Evolutionary conservation across 1,140 invertebrate genomes (phyloP).

Genomic region (Maconellicoccus hirsutus): DNA sequence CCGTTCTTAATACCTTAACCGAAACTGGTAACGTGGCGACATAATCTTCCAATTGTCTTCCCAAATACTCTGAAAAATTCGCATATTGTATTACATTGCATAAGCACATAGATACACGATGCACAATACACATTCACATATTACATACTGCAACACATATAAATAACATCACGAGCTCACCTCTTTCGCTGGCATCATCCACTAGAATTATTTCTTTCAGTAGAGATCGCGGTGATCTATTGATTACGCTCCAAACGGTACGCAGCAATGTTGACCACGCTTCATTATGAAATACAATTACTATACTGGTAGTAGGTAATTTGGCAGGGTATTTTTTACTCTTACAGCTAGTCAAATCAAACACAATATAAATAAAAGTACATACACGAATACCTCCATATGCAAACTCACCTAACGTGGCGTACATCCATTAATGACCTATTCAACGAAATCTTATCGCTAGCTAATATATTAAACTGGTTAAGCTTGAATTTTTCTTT

Average conservation of each 20-base stretch:
- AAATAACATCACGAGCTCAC: constrained; percentile 37
- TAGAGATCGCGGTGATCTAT: constrained; percentile 72
- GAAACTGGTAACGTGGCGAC: constrained; percentile 70
- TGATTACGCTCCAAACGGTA: constrained; percentile 94
- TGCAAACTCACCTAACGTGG: constrained; percentile 62
- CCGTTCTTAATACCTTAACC: constrained; percentile 72
- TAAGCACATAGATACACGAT: neutral
- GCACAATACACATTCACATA: neutral
- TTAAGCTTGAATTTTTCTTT: constrained; percentile 94
- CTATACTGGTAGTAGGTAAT: constrained; percentile 80
- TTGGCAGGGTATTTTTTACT: constrained; percentile 60
- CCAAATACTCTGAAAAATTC: constrained; percentile 62
- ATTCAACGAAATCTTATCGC: constrained; percentile 95
- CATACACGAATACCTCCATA: neutral
- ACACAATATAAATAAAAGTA: neutral
- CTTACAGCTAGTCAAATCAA: constrained; percentile 54
- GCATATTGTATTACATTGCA: neutral
- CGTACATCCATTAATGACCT: constrained; percentile 88
- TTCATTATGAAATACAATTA: constrained; percentile 97
- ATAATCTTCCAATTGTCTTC: constrained; percentile 79
- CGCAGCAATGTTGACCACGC: constrained; percentile 91
- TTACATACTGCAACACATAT: constrained; percentile 15
- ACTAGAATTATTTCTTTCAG: constrained; percentile 90
- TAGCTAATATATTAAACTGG: constrained; percentile 96
- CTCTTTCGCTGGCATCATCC: constrained; percentile 89